Evolutionary conservation across 2,113 vertebrate genomes (phyloP).

Genomic region (Brachypodius melanocephalos): DNA sequence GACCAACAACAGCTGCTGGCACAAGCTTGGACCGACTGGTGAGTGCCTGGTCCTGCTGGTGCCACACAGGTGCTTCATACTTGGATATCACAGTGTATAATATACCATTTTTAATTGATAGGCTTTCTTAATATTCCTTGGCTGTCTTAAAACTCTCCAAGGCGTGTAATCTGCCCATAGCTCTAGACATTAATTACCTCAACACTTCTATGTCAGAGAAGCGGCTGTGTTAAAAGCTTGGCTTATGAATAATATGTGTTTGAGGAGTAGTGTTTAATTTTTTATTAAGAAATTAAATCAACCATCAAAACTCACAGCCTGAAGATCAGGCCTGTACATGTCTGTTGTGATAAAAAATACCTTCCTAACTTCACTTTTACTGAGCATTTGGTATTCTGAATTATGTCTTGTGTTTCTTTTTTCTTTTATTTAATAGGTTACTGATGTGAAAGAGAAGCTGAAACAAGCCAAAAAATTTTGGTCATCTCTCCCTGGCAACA

Average conservation of each 20-base stretch:
- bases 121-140: constrained; percentile 13
- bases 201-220: not conserved
- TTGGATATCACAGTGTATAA: accelerated
- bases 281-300: constrained; percentile 51
- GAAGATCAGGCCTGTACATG: not conserved
- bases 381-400: not conserved
- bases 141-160: not conserved
- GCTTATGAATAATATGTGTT: not conserved
- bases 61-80: not conserved
- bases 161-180: not conserved
- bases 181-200: not conserved
- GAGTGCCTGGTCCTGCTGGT: constrained; percentile 19
- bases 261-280: constrained; percentile 40
- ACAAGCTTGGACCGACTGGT: constrained; percentile 95
- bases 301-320: constrained; percentile 37
- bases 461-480: constrained; percentile 96
- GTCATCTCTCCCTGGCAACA: constrained; percentile 89
- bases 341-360: constrained; percentile 47
- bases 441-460: constrained; percentile 93
- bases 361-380: constrained; percentile 14
- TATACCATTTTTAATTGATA: not conserved
- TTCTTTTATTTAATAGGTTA: constrained; percentile 74
- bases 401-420: not conserved
- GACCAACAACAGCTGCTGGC: constrained; percentile 93
- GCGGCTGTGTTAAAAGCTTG: constrained; percentile 9